Conservation (phyloP, 2,888 invertebrate species). For the Eupithecia subumbrata region DNA sequence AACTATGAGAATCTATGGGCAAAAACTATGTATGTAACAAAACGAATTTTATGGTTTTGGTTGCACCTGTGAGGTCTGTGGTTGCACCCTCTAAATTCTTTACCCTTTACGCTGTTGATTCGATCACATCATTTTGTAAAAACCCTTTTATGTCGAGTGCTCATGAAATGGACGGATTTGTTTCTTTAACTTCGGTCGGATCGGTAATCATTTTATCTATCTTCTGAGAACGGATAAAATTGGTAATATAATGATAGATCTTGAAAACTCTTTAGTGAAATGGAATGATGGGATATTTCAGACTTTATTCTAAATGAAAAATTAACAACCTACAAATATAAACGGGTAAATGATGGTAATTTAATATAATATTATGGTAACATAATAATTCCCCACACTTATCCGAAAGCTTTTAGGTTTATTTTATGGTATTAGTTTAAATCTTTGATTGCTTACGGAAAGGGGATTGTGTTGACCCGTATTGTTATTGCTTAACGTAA, state of each 20-base stretch:
- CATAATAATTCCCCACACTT: constrained; percentile 30
- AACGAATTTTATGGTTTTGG: not conserved
- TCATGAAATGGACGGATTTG: constrained; percentile 25
- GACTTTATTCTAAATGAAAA: not conserved
- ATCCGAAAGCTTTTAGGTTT: constrained; percentile 26
- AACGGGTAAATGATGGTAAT: not conserved
- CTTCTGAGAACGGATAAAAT: constrained; percentile 30
- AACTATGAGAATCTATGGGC: not conserved
- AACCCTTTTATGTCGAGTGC: constrained; percentile 28
- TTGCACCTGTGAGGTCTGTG: not conserved
- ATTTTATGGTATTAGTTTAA: constrained; percentile 29
- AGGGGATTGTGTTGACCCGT: constrained; percentile 5
- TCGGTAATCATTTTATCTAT: constrained; percentile 23
- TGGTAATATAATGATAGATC: constrained; percentile 36
- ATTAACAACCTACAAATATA: too few relatives aligned
- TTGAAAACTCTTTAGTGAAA: constrained; percentile 31
- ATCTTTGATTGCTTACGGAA: constrained; percentile 25
- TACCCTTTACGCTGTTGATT: constrained; percentile 8
- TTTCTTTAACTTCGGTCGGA: constrained; percentile 22
- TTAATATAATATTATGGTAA: constrained; percentile 9
- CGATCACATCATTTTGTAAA: constrained; percentile 31
- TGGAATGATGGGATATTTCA: not conserved
- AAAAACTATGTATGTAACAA: not conserved
- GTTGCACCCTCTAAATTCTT: not conserved
- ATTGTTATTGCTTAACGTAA: constrained; percentile 27